Evolutionary conservation across 2,797 vertebrate genomes (phyloP), one percentile per base, ranked within the genome.

Genomic region (Alauda arvensis): DNA sequence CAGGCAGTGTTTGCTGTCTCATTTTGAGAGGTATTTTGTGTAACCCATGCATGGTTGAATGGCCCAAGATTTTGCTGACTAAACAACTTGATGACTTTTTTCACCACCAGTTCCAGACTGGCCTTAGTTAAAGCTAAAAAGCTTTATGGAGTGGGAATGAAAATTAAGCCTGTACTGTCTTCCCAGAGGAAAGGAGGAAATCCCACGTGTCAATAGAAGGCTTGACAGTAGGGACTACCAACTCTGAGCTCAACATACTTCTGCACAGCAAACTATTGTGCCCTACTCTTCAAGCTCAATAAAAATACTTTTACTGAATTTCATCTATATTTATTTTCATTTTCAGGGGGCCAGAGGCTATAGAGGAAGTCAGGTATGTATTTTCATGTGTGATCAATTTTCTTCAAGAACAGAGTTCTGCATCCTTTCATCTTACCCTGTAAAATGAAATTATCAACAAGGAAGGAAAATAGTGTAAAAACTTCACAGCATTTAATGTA

Each of bases 341-440:
- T 94, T 95, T 66, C 94, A 99, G 98, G 98, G 98, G 19, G n/a
- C 42, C 91, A 93, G 98, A 92, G 98, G 98, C 25, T 94, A 97
- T 79, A 93, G 96, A 42, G 98, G 98, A 52, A 91, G 96, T 67
- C 93, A 93, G 96, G 98, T 99, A 95, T 96, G 97, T 97, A 55
- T 25, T 75, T 57, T 46, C 25, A 37, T 34, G 31, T 55, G 40
- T 59, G 28, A 49, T 78, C 24, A 6, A 6, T 62, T 88, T 85
- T 90, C 33, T 84, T 55, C 25, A 43, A 60, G 25, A 82, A 18
- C 4, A 34, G 1, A 6, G 6, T 46, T 83, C 34, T 34, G 4
- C 25, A 68, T 51, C 11, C 24, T 77, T 63, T 70, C 13, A 12
- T 15, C 7, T 81, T 69, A 37, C 34, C 9, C 40, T 83, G 18